Conservation (phyloP, 2,113 vertebrate genomes). For the Pterophyllum scalare region DNA sequence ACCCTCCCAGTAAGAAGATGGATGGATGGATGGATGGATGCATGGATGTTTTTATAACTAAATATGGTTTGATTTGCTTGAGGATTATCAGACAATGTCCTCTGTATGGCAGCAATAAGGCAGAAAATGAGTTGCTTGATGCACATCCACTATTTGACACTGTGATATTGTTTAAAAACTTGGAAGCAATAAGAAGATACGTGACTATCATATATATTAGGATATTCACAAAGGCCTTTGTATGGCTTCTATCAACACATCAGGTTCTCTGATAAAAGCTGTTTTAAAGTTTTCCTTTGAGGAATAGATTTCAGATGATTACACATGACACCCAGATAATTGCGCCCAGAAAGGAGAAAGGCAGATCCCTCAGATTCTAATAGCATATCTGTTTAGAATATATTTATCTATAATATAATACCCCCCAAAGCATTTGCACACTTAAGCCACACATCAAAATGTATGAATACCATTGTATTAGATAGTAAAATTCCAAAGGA, state of each 20-base stretch:
- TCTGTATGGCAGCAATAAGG: neutral
- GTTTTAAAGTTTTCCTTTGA: conserved; percentile 2
- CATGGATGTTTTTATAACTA: neutral
- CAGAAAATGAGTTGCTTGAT: neutral
- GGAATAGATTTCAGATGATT: conserved; percentile 36
- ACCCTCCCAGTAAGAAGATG: no score
- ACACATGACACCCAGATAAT: conserved; percentile 24
- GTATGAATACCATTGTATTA: neutral
- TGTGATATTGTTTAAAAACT: neutral
- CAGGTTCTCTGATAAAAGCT: neutral
- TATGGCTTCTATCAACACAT: neutral
- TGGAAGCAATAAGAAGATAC: neutral
- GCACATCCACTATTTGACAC: neutral
- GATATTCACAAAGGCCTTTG: neutral
- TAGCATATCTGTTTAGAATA: conserved; percentile 16
- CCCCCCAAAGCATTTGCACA: neutral
- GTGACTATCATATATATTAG: conserved; percentile 7
- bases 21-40: no score
- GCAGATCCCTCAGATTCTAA: conserved; percentile 17
- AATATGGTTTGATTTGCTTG: neutral
- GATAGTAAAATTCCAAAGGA: neutral
- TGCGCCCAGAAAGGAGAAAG: conserved; percentile 10
- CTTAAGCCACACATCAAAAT: neutral
- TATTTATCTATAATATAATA: conserved; percentile 6
- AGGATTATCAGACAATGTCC: neutral